Evolutionary conservation across 2,888 invertebrate genomes (phyloP).

Genomic region (Habrosyne pyritoides): DNA sequence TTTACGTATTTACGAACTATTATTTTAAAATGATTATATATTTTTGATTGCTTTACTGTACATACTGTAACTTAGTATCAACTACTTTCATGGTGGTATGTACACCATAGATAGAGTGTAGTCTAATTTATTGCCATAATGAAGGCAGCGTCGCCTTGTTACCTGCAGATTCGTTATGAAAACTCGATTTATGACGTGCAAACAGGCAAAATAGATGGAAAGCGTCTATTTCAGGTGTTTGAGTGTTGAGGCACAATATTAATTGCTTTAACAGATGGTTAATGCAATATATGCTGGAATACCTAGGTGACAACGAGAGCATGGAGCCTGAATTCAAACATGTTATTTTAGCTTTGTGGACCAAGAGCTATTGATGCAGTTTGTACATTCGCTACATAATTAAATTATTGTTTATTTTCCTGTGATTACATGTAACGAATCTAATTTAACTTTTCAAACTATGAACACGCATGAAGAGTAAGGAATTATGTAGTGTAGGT

Average conservation of each 20-base stretch:
- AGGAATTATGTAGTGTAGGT: too few species aligned
- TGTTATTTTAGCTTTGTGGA: background rate
- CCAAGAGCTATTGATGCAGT: too few species aligned
- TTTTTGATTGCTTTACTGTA: background rate
- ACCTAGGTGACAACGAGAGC: background rate
- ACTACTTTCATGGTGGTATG: background rate
- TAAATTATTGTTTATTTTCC: too few species aligned
- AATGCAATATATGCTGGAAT: background rate
- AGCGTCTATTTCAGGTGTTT: background rate
- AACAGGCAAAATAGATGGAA: background rate
- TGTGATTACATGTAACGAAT: too few species aligned
- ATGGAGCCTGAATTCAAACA: background rate
- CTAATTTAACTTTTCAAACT: too few species aligned
- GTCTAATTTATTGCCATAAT: background rate
- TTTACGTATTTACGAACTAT: too few species aligned
- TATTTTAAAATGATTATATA: too few species aligned
- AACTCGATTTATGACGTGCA: slow-evolving; percentile 3
- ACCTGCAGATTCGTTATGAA: background rate
- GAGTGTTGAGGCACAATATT: background rate
- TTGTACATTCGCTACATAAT: too few species aligned
- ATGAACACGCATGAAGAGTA: too few species aligned
- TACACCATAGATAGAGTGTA: background rate
- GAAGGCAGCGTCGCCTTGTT: background rate
- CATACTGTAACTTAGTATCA: background rate
- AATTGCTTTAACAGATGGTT: slow-evolving; percentile 2